Evolutionary conservation across 2,113 vertebrate genomes (phyloP), one percentile per base, ranked within the genome.

Genomic region (Channa argus): DNA sequence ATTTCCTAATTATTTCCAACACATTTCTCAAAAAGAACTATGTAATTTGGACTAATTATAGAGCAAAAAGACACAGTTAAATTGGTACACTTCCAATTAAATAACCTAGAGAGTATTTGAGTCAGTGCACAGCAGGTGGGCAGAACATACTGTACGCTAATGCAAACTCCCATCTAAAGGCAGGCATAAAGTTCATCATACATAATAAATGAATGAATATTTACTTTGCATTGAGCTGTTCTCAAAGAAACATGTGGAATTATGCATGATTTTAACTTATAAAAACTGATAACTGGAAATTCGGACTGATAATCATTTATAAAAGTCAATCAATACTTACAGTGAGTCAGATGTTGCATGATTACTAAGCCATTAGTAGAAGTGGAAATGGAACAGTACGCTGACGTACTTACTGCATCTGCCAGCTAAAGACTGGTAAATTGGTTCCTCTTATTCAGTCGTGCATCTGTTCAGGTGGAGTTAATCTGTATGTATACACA

Each of bases 11-110:
- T 41, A 58, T 41, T 58, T 58, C 7, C 37, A 58, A 9, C 39
- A 58, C 5, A 4, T 41, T 38, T 15, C 55, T 15, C 7, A 38
- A 38, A 58, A 39, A 58, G 38, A 58, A 39, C 33, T 37, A 54
- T 54, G 55, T 56, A n/a, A 39, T 56, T 56, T n/a, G 3, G 13
- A n/a, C 13, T 56, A 39, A 56, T n/a, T 56, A 56, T 56, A 56
- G 12, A 7, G 36, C 34, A 56, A 37, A 56, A 2, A 53, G 34
- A 54, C 5, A 37, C 24, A 33, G 51, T 34, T 37, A 11, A 36
- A 54, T 3, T 54, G 10, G 53, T 36, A 7, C 33, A 36, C 3
- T 36, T 54, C 10, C 53, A 54, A 37, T 54, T 54, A 36, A 36
- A 58, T 58, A 58, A 58, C 55, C 55, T 15, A 2, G 14, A 5